Base-by-base conservation (phyloP, 2,797 vertebrate species). In the Anniella stebbinsi region DNA sequence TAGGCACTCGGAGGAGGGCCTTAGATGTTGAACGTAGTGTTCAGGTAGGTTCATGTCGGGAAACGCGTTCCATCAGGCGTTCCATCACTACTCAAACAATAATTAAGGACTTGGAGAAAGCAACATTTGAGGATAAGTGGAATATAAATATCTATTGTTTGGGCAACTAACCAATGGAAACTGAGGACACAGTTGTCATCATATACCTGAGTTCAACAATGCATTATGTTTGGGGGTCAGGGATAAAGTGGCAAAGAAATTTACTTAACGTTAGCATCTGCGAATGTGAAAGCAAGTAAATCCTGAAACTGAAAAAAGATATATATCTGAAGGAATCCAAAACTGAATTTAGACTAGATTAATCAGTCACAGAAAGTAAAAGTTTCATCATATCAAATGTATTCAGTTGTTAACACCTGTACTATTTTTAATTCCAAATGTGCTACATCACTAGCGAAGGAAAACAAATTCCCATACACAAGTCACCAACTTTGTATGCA, bases 61-160 rank as follows among this genome's bases (percentile, higher is more conserved):
- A n/a, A n/a, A n/a, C n/a, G n/a, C n/a, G n/a, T n/a, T n/a, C n/a
- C n/a, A n/a, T n/a, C n/a, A n/a, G n/a, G n/a, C n/a, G n/a, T n/a
- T n/a, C n/a, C n/a, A n/a, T n/a, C n/a, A n/a, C n/a, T n/a, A n/a
- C n/a, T 86, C 73, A 28, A 63, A 77, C 48, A 86, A 60, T 72
- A 72, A 57, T 3, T 13, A 75, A 0, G 12, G 60, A 80, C 54
- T 28, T 18, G 33, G 38, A 67, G 33, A 51, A 63, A 28, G 17
- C 76, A 33, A 90, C 45, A 87, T 80, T 77, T 72, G 76, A 82
- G 23, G 13, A 41, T 66, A n/a, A 3, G 54, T 70, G 48, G 88
- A 88, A 86, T 45, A 18, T 82, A 0, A 91, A 92, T 48, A 89
- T 3, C 57, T 73, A 60, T 1, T 33, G 33, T 41, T 89, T 86